Conservation (phyloP, 2,113 vertebrate species). For the Bungarus multicinctus region DNA sequence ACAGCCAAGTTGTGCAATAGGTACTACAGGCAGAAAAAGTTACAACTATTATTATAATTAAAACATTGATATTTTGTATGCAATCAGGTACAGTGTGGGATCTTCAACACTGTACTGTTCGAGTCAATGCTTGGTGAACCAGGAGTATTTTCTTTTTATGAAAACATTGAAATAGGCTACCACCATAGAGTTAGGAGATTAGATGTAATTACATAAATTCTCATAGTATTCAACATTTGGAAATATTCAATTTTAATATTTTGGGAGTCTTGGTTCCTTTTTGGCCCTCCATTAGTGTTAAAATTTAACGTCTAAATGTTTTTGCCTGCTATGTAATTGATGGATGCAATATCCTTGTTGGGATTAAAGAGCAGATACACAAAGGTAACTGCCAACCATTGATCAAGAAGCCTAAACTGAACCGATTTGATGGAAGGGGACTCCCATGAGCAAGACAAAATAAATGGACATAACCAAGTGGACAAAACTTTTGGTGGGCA, state of each 20-base stretch:
- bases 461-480: not conserved
- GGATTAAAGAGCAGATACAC: not conserved
- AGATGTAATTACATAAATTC: not conserved
- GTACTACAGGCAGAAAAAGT: not conserved
- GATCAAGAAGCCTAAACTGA: not conserved
- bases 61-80: not conserved
- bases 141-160: not conserved
- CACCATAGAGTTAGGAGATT: not conserved
- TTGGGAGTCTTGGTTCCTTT: not conserved
- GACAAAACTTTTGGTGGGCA: not conserved
- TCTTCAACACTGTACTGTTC: not conserved
- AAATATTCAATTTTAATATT: slow-evolving; percentile 36
- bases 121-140: not conserved
- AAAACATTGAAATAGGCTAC: not conserved
- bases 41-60: not conserved
- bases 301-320: not conserved
- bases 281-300: not conserved
- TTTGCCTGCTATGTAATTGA: not conserved
- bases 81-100: not conserved
- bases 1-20: not conserved
- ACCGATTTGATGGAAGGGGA: not conserved
- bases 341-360: not conserved
- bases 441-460: not conserved
- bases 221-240: not conserved
- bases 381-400: not conserved